Base-by-base conservation (phyloP, 2,888 invertebrate genomes). In the Aproaerema taeniolella region DNA sequence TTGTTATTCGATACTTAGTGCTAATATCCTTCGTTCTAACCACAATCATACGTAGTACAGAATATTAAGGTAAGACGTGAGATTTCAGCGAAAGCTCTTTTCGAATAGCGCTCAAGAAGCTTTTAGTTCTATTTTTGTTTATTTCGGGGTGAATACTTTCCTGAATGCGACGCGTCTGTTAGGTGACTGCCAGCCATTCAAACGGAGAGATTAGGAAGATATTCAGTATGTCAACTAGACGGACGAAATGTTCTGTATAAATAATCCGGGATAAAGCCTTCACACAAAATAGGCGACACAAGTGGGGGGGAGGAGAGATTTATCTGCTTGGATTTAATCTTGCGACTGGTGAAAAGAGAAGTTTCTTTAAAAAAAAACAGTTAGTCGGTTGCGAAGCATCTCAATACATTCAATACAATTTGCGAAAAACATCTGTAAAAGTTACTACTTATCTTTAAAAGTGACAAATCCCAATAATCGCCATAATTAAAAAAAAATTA, bases 321-420 rank as follows among this genome's bases (percentile, higher is more conserved):
- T 85, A 85, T 83, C 72, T 76, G 62, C 74, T 73, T 67, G 79
- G 79, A 81, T 83, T 75, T 82, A 82, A 82, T 83, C 80, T 83
- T 76, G 77, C 58, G 78, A 75, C 79, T 81, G 71, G 76, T 65
- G 70, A 77, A 79, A 77, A 72, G 74, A 80, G 74, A 75, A 75
- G 70, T 74, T 75, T 72, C 58, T 69, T 70, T 68, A 74, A 67
- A 61, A 61, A 60, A 49, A 46, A 53, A 53, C 57, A 66, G 74
- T 68, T 71, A 66, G 65, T 67, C 71, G 70, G 61, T 62, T 61
- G 64, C 60, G 63, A 26, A 2, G 26, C 20, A 8, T 20, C 20
- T n/a, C n/a, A n/a, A n/a, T n/a, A n/a, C n/a, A n/a, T n/a, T n/a
- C n/a, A n/a, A n/a, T n/a, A n/a, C n/a, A n/a, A n/a, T n/a, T n/a